These are phyloP conservation scores for Rhagoletis zephyria DNA, from an alignment of 1,140 invertebrate genomes.

Conservation along the genomic window DNA sequence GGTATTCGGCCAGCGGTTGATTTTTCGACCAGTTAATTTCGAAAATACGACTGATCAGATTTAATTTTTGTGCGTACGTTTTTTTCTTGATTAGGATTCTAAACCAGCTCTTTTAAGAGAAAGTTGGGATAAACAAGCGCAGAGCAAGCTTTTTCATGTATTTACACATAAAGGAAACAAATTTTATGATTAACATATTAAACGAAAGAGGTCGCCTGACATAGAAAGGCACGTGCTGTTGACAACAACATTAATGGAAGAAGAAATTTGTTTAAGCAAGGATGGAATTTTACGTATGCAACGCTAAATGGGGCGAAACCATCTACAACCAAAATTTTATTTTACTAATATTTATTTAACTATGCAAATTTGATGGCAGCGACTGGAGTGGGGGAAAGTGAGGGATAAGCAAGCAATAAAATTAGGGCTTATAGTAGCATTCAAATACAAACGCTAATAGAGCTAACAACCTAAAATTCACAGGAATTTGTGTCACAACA, in stretches of 20 bases:
- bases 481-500: background rate
- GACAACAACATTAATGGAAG: no score
- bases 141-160: no score
- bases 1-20: no score
- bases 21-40: no score
- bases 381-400: background rate
- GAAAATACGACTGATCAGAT: no score
- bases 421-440: background rate
- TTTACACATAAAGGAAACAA: background rate
- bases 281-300: no score
- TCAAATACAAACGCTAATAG: background rate
- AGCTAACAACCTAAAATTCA: background rate
- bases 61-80: no score
- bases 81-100: no score
- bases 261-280: no score
- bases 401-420: background rate
- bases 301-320: background rate
- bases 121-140: no score
- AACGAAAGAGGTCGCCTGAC: background rate
- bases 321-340: constrained; percentile 1
- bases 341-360: constrained; percentile 38
- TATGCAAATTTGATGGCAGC: background rate
- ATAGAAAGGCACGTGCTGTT: background rate
- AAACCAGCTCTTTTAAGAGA: no score
- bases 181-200: background rate